Evolutionary conservation across 2,888 invertebrate genomes (phyloP).

Genomic region (Callosobruchus maculatus): DNA sequence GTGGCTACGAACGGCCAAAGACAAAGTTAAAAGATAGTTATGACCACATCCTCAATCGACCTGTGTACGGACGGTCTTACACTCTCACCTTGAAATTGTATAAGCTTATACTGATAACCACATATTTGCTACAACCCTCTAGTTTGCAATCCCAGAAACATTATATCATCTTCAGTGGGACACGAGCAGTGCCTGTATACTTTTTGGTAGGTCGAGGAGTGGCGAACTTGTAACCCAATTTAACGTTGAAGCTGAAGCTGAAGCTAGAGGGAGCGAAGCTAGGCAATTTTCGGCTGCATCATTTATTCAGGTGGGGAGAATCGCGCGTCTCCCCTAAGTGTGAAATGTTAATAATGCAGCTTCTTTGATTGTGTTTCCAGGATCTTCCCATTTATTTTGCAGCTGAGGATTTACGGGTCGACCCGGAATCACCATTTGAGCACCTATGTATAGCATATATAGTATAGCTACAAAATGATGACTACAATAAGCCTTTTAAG

Average conservation of each 20-base stretch:
- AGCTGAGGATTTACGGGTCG: not conserved
- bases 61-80: too few relatives aligned
- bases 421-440: not conserved
- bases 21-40: too few relatives aligned
- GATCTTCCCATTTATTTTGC: constrained; percentile 29
- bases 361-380: constrained; percentile 32
- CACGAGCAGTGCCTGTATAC: too few relatives aligned
- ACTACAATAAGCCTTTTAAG: not conserved
- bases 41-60: too few relatives aligned
- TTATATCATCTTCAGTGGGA: too few relatives aligned
- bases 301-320: constrained; percentile 2
- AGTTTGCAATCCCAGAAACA: too few relatives aligned
- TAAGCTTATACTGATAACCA: too few relatives aligned
- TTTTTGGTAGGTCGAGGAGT: not conserved
- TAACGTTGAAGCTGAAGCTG: not conserved
- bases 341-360: constrained; percentile 33
- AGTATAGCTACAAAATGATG: not conserved
- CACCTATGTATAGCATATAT: not conserved
- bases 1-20: too few relatives aligned
- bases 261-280: not conserved
- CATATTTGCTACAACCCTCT: too few relatives aligned
- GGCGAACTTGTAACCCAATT: not conserved
- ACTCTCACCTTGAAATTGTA: too few relatives aligned
- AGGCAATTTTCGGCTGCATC: constrained; percentile 1
- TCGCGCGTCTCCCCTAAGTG: constrained; percentile 1